A percentile compares a stretch with the other conserved stretches of the same genome.
Conservation (phyloP, 2,888 invertebrate genomes). For the Hyles lineata region DNA sequence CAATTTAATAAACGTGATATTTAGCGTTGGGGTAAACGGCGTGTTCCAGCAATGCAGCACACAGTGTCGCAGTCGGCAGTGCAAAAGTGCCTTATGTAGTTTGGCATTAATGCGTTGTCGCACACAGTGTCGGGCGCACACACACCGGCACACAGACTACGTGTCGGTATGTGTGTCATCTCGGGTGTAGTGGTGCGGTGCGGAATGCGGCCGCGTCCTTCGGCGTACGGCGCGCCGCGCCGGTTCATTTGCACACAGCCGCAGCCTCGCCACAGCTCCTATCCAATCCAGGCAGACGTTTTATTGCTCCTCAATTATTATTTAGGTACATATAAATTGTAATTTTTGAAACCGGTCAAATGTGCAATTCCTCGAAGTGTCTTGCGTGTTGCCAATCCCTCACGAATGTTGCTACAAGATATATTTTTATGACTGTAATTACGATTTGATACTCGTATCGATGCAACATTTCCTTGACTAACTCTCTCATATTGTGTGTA, state of each 20-base stretch:
- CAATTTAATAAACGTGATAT: constrained; percentile 64
- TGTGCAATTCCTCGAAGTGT: constrained; percentile 22
- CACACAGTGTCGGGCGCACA: constrained; percentile 39
- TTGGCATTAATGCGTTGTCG: constrained; percentile 59
- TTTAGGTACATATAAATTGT: constrained; percentile 26
- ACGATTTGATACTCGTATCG: constrained; percentile 23
- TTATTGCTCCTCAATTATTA: constrained; percentile 59
- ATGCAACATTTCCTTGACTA: constrained; percentile 26
- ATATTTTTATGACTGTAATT: constrained; percentile 26
- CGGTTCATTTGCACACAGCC: constrained; percentile 81
- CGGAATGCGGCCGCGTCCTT: constrained; percentile 84
- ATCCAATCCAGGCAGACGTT: constrained; percentile 62
- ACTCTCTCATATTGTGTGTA: constrained; percentile 3
- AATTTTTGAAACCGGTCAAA: constrained; percentile 24
- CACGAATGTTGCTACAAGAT: constrained; percentile 22
- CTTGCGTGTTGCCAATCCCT: constrained; percentile 23
- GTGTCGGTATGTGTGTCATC: constrained; percentile 78
- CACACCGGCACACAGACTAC: constrained; percentile 53
- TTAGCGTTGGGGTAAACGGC: constrained; percentile 71
- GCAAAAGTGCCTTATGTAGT: constrained; percentile 71
- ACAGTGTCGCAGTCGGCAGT: constrained; percentile 49
- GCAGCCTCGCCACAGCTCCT: constrained; percentile 65
- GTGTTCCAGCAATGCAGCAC: constrained; percentile 63
- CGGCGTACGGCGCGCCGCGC: constrained; percentile 74
- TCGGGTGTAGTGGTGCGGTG: constrained; percentile 69